Conservation (phyloP, 2,113 vertebrate species). For the Ariopsis seemanni region DNA sequence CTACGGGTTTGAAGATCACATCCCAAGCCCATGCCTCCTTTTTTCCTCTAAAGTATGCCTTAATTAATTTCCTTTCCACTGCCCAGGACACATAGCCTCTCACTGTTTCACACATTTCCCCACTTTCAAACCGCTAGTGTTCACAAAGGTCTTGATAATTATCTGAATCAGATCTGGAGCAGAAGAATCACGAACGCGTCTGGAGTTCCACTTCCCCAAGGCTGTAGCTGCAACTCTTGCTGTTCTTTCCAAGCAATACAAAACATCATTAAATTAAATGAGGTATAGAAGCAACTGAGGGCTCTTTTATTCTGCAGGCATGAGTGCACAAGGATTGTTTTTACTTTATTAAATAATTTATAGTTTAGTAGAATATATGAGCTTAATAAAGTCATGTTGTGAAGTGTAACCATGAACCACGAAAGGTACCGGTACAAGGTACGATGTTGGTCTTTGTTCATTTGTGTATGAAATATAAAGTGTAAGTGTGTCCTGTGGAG, state of each 20-base stretch:
- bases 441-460: neutral
- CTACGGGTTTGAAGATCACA: neutral
- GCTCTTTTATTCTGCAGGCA: neutral
- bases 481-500: neutral
- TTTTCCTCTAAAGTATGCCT: neutral
- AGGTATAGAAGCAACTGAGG: neutral
- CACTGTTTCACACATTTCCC: neutral
- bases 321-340: neutral
- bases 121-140: neutral
- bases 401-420: neutral
- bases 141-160: slow-evolving; percentile 8
- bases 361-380: neutral
- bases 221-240: neutral
- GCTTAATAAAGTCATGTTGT: neutral
- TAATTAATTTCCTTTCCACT: neutral
- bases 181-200: neutral
- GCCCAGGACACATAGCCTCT: neutral
- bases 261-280: slow-evolving; percentile 14
- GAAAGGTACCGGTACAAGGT: neutral
- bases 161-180: slow-evolving; percentile 2
- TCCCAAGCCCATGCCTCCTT: neutral
- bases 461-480: neutral
- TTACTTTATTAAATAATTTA: neutral
- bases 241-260: neutral
- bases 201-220: neutral